A percentile compares a stretch with the other conserved stretches of the same genome.
phyloP scores from a whole-genome alignment of 2,797 vertebrate species.

The Catostomus latipinnis region DNA sequence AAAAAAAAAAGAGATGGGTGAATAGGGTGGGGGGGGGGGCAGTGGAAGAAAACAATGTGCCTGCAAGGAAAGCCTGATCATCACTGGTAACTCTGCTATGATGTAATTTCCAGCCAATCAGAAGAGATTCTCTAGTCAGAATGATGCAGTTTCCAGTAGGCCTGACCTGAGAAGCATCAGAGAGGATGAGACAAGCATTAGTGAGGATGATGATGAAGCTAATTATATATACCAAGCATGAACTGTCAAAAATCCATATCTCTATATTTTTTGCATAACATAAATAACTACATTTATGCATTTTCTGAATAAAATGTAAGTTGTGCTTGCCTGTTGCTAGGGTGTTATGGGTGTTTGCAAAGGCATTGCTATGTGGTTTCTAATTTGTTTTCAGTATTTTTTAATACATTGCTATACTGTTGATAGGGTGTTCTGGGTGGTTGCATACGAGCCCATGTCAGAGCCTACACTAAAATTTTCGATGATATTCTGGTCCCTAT shows the following conservation, averaged over 20 bases:
- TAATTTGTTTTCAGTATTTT: neutral
- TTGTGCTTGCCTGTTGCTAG: neutral
- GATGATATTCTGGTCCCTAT: no score
- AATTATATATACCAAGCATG: no score
- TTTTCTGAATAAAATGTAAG: no score
- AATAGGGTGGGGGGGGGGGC: constrained; percentile 10
- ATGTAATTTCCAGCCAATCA: constrained; percentile 69
- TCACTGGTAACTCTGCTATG: constrained; percentile 55
- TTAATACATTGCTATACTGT: neutral
- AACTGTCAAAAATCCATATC: no score
- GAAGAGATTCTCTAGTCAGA: constrained; percentile 34
- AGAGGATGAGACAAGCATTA: neutral
- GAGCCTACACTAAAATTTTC: neutral
- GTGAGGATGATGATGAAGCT: no score
- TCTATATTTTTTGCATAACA: neutral
- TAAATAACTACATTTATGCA: neutral
- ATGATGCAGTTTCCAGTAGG: constrained; percentile 47
- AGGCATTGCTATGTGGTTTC: neutral
- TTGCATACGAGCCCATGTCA: neutral
- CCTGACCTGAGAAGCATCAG: constrained; percentile 23
- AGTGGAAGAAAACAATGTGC: constrained; percentile 43
- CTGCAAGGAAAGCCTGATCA: constrained; percentile 62
- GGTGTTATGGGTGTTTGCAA: neutral
- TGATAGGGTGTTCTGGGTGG: neutral
- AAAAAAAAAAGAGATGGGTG: no score